These are phyloP conservation scores for Andrena bicolor DNA, from an alignment of 2,888 invertebrate genomes.

Conservation along the genomic window DNA sequence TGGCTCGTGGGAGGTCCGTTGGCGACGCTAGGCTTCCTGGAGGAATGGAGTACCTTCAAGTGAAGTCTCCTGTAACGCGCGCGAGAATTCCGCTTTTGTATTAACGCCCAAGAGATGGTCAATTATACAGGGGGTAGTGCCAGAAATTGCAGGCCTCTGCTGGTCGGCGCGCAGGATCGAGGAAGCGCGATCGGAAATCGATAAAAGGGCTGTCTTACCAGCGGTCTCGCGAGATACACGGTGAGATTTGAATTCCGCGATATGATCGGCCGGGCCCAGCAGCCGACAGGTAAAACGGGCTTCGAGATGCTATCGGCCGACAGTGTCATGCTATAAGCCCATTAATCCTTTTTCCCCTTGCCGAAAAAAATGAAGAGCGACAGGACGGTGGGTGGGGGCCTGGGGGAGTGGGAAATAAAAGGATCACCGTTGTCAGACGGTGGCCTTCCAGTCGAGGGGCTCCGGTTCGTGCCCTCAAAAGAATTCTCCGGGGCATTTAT, in stretches of 20 bases:
- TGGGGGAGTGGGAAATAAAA: slow-evolving; percentile 35
- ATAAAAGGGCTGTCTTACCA: slow-evolving; percentile 66
- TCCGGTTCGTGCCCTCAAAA: slow-evolving; percentile 18
- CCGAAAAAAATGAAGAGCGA: slow-evolving; percentile 45
- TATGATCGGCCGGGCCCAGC: slow-evolving; percentile 73
- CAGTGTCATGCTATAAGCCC: slow-evolving; percentile 76
- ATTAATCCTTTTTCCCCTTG: slow-evolving; percentile 75
- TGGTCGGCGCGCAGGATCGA: slow-evolving; percentile 3
- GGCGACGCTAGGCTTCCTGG: neutral
- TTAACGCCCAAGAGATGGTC: too few species aligned
- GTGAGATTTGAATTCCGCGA: slow-evolving; percentile 76
- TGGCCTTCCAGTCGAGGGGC: slow-evolving; percentile 28
- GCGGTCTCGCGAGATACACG: slow-evolving; percentile 64
- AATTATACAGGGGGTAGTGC: too few species aligned
- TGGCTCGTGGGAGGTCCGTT: neutral
- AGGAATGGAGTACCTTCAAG: neutral
- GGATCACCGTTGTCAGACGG: slow-evolving; percentile 34
- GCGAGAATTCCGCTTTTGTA: neutral
- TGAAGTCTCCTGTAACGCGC: neutral
- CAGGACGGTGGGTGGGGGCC: neutral
- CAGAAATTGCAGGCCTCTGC: neutral
- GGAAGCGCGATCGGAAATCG: slow-evolving; percentile 58
- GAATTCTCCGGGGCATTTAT: slow-evolving; percentile 49
- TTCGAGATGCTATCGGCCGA: slow-evolving; percentile 76
- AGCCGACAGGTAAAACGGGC: slow-evolving; percentile 71